A percentile compares a stretch with the other conserved stretches of the same genome.
These are phyloP conservation scores for Lysandra bellargus DNA, from an alignment of 2,888 invertebrate species.

Conservation along the genomic window DNA sequence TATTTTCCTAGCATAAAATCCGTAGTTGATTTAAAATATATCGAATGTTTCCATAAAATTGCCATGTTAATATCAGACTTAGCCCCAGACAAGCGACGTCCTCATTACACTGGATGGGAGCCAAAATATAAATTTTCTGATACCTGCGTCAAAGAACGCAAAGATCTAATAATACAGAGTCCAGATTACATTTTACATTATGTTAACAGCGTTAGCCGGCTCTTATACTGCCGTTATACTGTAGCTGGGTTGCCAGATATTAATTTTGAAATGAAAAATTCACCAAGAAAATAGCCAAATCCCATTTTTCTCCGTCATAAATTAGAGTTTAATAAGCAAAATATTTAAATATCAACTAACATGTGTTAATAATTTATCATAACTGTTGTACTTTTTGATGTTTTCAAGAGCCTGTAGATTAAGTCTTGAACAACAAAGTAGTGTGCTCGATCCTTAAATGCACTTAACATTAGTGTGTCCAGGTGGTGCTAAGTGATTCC, in stretches of 20 bases:
- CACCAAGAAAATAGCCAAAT: neutral
- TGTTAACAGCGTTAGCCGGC: slow-evolving; percentile 15
- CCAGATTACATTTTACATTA: slow-evolving; percentile 26
- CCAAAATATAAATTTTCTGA: slow-evolving; percentile 44
- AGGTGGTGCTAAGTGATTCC: slow-evolving; percentile 23
- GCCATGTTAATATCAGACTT: slow-evolving; percentile 30
- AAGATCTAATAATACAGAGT: slow-evolving; percentile 47
- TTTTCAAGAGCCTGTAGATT: neutral
- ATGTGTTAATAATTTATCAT: neutral
- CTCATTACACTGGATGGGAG: slow-evolving; percentile 43
- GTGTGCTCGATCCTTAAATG: neutral
- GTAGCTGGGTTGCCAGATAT: slow-evolving; percentile 13
- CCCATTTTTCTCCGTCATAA: neutral
- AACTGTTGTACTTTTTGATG: neutral
- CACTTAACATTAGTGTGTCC: neutral
- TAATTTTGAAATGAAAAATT: slow-evolving; percentile 10
- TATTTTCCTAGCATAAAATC: neutral
- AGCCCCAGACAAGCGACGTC: slow-evolving; percentile 42
- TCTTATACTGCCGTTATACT: neutral
- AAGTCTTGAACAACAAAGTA: neutral
- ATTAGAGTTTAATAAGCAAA: neutral
- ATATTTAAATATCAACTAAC: neutral
- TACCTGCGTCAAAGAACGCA: slow-evolving; percentile 51
- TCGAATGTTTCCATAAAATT: slow-evolving; percentile 4
- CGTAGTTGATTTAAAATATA: neutral